These are phyloP conservation scores for Sinocyclocheilus grahami DNA, from an alignment of 2,113 vertebrate species.

Conservation along the genomic window DNA sequence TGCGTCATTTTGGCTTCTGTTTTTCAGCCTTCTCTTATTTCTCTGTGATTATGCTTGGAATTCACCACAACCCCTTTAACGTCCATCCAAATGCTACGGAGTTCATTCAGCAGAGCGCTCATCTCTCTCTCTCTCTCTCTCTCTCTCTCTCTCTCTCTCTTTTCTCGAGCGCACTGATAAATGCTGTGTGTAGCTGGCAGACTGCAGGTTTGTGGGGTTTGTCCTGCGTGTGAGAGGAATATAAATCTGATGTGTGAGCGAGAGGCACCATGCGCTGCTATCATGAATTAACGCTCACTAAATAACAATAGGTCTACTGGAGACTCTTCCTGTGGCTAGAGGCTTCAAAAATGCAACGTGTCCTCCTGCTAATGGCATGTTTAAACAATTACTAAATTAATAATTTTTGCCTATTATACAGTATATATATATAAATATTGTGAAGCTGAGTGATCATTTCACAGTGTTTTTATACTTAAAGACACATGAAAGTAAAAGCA, in stretches of 20 bases:
- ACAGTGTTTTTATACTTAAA: neutral
- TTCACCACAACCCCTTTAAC: constrained; percentile 28
- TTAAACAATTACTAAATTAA: neutral
- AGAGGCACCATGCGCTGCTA: constrained; percentile 9
- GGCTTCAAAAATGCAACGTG: neutral
- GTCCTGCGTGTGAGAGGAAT: constrained; percentile 24
- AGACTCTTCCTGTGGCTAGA: neutral
- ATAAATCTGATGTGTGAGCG: constrained; percentile 22
- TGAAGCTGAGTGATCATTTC: neutral
- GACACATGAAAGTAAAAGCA: neutral
- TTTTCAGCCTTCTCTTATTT: constrained; percentile 25
- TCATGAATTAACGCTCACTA: neutral
- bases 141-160: constrained; percentile 11
- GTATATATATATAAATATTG: neutral
- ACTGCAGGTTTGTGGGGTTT: constrained; percentile 26
- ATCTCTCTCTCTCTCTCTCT: neutral
- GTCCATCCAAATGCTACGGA: constrained; percentile 49
- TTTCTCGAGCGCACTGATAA: neutral
- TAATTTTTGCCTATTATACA: neutral
- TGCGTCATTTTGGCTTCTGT: constrained; percentile 26
- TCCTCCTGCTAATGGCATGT: neutral
- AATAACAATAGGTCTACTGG: neutral
- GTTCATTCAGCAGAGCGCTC: constrained; percentile 37
- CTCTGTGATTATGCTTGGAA: constrained; percentile 44
- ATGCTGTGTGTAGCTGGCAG: constrained; percentile 16